phyloP scores from a whole-genome alignment of 2,888 invertebrate species.

The Chloromyia formosa region DNA sequence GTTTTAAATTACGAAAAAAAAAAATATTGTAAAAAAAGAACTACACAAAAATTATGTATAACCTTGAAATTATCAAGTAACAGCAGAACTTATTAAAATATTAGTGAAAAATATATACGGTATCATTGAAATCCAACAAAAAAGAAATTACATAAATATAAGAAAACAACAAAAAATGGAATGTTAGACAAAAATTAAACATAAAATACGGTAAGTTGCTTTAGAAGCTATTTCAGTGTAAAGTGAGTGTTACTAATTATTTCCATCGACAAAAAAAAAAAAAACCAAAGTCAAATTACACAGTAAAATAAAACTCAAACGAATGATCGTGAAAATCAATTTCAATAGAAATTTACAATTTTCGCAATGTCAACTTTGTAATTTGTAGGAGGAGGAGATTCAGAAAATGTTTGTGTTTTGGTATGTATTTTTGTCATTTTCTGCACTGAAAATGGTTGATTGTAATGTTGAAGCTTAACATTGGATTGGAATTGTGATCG shows the following conservation, averaged over 20 bases:
- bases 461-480: slow-evolving; percentile 28
- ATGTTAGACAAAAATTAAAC: slow-evolving; percentile 44
- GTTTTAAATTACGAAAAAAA: slow-evolving; percentile 24
- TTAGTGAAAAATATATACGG: slow-evolving; percentile 15
- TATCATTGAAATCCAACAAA: slow-evolving; percentile 43
- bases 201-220: slow-evolving; percentile 30
- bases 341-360: too few relatives aligned
- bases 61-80: slow-evolving; percentile 26
- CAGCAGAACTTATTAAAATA: slow-evolving; percentile 4
- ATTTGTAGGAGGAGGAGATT: slow-evolving; percentile 3
- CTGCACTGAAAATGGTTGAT: slow-evolving; percentile 6
- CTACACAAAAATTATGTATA: slow-evolving; percentile 24
- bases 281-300: neutral
- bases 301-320: neutral
- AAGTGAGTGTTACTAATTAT: neutral
- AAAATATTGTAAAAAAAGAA: neutral
- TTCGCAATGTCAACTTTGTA: too few relatives aligned
- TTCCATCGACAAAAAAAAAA: neutral
- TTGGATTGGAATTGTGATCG: neutral
- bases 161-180: slow-evolving; percentile 44
- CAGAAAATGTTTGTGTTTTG: neutral
- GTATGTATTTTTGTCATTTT: neutral
- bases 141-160: slow-evolving; percentile 26
- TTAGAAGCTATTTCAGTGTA: slow-evolving; percentile 27
- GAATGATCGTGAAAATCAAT: too few relatives aligned